Percentiles rank a stretch among this genome's conserved stretches.
Conservation (phyloP, 2,888 invertebrate species). For the Idaea aversata region DNA sequence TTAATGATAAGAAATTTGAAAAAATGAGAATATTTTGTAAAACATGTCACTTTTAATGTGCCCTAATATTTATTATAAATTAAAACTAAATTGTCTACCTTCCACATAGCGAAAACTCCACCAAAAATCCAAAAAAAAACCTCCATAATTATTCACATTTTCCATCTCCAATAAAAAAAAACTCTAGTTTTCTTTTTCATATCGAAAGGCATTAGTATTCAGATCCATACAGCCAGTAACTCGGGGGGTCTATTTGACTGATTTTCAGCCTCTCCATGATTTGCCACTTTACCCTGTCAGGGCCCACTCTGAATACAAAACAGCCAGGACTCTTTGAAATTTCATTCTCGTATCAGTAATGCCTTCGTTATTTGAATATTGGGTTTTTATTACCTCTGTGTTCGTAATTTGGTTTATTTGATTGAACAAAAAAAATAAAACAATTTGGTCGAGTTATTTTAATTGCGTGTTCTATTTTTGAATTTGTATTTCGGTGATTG, state of each 20-base stretch:
- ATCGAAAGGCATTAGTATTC: conserved; percentile 58
- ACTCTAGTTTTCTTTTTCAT: conserved; percentile 20
- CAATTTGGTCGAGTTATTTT: conserved; percentile 5
- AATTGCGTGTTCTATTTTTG: conserved; percentile 2
- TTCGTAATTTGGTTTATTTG: conserved; percentile 31
- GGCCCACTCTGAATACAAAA: conserved; percentile 65
- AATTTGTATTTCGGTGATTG: not conserved
- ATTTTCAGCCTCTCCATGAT: conserved; percentile 79
- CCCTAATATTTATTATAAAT: too few species aligned
- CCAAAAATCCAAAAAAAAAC: not conserved
- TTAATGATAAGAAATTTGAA: too few species aligned
- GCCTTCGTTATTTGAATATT: conserved; percentile 67
- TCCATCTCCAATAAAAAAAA: conserved; percentile 3
- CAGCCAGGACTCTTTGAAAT: conserved; percentile 68
- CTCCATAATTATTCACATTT: not conserved
- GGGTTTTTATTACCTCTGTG: conserved; percentile 48
- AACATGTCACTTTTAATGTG: too few species aligned
- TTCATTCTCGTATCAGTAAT: conserved; percentile 70
- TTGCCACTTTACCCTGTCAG: conserved; percentile 79
- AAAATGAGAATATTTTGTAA: too few species aligned
- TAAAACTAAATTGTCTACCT: too few species aligned
- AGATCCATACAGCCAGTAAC: conserved; percentile 56
- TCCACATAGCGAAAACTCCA: too few species aligned
- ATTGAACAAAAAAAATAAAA: conserved; percentile 23
- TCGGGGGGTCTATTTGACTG: conserved; percentile 77